phyloP scores from a whole-genome alignment of 2,888 invertebrate species.

The Catocala sponsa region DNA sequence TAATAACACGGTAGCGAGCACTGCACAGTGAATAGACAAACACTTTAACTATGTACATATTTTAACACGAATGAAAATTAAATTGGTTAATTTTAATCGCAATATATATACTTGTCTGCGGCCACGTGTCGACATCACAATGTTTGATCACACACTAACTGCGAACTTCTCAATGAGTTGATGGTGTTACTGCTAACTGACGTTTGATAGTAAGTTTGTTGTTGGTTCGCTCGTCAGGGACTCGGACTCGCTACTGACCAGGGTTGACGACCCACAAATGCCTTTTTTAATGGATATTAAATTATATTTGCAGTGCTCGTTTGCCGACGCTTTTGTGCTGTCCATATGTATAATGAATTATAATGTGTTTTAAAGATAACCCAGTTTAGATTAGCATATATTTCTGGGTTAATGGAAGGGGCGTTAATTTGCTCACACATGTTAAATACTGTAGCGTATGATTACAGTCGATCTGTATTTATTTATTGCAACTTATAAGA shows the following conservation, averaged over 20 bases:
- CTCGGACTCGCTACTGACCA: conserved; percentile 41
- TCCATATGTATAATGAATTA: conserved; percentile 16
- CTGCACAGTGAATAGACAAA: conserved; percentile 44
- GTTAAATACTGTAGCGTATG: conserved; percentile 20
- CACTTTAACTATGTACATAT: conserved; percentile 44
- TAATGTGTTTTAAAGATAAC: conserved; percentile 26
- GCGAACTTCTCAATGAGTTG: conserved; percentile 66
- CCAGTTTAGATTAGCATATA: conserved; percentile 20
- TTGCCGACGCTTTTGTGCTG: conserved; percentile 20
- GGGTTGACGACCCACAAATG: conserved; percentile 59
- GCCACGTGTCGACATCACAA: conserved; percentile 72
- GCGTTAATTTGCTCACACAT: conserved; percentile 15
- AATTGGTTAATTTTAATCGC: conserved; percentile 34
- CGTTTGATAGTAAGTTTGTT: conserved; percentile 52
- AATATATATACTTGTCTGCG: conserved; percentile 54
- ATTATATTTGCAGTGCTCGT: conserved; percentile 44
- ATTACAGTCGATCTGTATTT: conserved; percentile 1
- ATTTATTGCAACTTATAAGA: conserved; percentile 6
- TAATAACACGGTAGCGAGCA: conserved; percentile 47
- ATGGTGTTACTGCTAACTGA: conserved; percentile 56
- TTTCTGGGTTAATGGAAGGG: conserved; percentile 17
- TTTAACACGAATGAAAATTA: conserved; percentile 20
- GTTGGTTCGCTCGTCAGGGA: conserved; percentile 23
- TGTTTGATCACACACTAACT: conserved; percentile 73
- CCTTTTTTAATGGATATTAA: conserved; percentile 36